Base-by-base conservation (phyloP, 2,797 vertebrate genomes). In the Anabacerthia variegaticeps region DNA sequence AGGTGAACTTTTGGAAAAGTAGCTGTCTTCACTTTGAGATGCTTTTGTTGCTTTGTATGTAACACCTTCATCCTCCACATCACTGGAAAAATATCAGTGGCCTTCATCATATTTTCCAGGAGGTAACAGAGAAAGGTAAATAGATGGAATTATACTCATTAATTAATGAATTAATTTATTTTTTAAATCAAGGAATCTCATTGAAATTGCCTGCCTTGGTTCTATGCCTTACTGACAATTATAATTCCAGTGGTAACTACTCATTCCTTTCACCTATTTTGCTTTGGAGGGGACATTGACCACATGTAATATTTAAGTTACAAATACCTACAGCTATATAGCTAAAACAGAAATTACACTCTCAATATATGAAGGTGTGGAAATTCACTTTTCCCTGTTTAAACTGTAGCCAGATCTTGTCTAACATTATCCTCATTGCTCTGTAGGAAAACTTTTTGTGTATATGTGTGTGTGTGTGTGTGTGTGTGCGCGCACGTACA, bases 251-350 rank as follows among this genome's bases (percentile, higher is more conserved):
- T 56, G 52, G 73, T 92, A 90, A 52, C 58, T 69, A 56, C 58
- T 66, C 59, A 63, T 89, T 92, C 74, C 26, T 88, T 94, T 93
- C 43, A 61, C 66, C 67, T 73, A 90, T 85, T 93, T 92, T 96
- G 67, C 37, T 93, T 96, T 93, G 95, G 76, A 96, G 51, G n/a
- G 34, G 10, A 89, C 67, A 51, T 16, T 46, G 59, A 37, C 62
- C 52, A 56, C 91, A 55, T 86, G 39, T 82, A 88, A 69, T 73
- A 86, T 59, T 89, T 78, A 91, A 95, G 59, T 62, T 92, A 66
- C 22, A 84, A 86, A 68, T 63, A 79, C 19, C 26, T 92, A n/a
- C n/a, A 65, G 10, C 63, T 5, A 9, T 81, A 86, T 54, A 78
- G 51, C 88, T 90, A 88, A 95, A 94, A 19, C 69, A 92, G 88